Evolutionary conservation across 2,888 invertebrate species (phyloP).

Genomic region (Polydrusus pterygomalis): DNA sequence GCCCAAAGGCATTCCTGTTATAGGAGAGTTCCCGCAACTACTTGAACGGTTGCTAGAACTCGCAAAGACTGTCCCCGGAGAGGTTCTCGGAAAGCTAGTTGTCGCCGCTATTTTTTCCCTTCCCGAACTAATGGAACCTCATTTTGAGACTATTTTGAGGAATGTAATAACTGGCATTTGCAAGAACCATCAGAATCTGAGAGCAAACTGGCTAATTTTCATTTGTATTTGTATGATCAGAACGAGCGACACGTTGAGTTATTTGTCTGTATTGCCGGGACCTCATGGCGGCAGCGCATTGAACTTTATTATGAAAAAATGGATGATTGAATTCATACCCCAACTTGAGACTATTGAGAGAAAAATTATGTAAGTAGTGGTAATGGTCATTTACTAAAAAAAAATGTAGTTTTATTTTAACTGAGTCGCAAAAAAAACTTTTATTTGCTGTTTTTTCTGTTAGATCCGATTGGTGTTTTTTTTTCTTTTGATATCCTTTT

Average conservation of each 20-base stretch:
- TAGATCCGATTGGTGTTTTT: background rate
- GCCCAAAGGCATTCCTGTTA: conserved; percentile 22
- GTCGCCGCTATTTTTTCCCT: conserved; percentile 57
- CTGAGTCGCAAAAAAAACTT: background rate
- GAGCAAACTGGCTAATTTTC: conserved; percentile 57
- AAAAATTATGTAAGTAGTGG: conserved; percentile 59
- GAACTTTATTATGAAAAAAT: conserved; percentile 58
- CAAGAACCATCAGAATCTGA: conserved; percentile 45
- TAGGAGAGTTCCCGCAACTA: conserved; percentile 25
- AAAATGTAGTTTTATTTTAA: too few relatives aligned
- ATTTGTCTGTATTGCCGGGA: conserved; percentile 60
- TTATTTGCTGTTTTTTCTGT: background rate
- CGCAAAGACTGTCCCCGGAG: conserved; percentile 11
- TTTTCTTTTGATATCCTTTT: background rate
- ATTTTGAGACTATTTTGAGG: conserved; percentile 58
- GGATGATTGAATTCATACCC: conserved; percentile 53
- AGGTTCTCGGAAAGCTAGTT: conserved; percentile 57
- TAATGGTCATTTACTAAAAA: too few relatives aligned
- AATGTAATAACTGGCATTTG: conserved; percentile 57
- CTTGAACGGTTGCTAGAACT: conserved; percentile 32
- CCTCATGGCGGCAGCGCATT: conserved; percentile 61
- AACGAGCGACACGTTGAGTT: conserved; percentile 57
- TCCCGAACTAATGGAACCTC: conserved; percentile 57
- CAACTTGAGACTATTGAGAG: conserved; percentile 57
- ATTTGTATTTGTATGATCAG: conserved; percentile 60